phyloP scores from a whole-genome alignment of 1,140 invertebrate species.

The Amyelois transitella region DNA sequence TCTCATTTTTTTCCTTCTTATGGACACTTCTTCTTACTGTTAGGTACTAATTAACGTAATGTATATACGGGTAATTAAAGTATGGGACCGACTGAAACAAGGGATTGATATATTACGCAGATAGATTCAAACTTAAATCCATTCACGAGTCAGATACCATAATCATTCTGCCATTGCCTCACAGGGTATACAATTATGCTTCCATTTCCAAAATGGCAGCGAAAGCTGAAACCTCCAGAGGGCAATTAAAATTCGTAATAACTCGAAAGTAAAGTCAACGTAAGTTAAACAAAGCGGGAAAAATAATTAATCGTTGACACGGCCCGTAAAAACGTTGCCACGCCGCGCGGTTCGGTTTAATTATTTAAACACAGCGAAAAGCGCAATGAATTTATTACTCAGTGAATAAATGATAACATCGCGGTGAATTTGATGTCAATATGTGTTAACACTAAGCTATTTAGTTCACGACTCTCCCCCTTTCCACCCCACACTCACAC shows the following conservation, averaged over 20 bases:
- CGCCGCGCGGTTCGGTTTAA: constrained; percentile 29
- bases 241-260: constrained; percentile 65
- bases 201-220: constrained; percentile 15
- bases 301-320: constrained; percentile 66
- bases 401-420: constrained; percentile 73
- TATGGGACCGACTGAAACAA: too few relatives aligned
- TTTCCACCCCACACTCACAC: constrained; percentile 40
- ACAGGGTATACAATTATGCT: too few relatives aligned
- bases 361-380: constrained; percentile 50
- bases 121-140: too few relatives aligned
- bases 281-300: constrained; percentile 64
- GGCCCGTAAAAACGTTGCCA: constrained; percentile 40
- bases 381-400: constrained; percentile 61
- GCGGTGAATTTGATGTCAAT: constrained; percentile 74
- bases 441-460: constrained; percentile 75
- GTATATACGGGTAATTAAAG: too few relatives aligned
- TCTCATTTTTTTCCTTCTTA: too few relatives aligned
- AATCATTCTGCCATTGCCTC: too few relatives aligned
- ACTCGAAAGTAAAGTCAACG: constrained; percentile 56
- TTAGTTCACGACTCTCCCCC: constrained; percentile 69
- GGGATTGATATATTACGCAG: too few relatives aligned
- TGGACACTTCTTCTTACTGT: too few relatives aligned
- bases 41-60: too few relatives aligned
- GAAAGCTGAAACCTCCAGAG: constrained; percentile 26
- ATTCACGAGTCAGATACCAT: too few relatives aligned